Evolutionary conservation across 2,113 vertebrate genomes (phyloP), one percentile per base, ranked within the genome.

Genomic region (Xyrauchen texanus): DNA sequence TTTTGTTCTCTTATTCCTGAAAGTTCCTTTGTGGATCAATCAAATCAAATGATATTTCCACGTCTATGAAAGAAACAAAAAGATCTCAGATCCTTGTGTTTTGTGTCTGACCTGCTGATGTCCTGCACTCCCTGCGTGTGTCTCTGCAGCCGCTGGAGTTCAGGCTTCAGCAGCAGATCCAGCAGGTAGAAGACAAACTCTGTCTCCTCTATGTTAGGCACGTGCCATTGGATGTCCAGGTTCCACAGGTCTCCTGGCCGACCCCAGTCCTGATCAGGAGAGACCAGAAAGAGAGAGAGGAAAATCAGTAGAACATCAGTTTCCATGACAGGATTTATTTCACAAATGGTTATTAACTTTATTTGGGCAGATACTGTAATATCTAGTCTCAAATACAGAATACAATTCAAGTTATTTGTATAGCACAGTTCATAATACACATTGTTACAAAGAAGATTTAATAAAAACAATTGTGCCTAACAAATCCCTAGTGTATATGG

Each of bases 231-330:
- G 83, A 99, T 98, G 47, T 95, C 91, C 75, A 99, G 89, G 84
- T 96, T 95, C 94, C 95, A 95, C 47, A 99, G 85, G 84, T 99
- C 95, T 12, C 97, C 97, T n/a, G 96, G 94, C 42, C 94, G 96
- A 86, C 97, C 97, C 97, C 97, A 99, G 88, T 99, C 96, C 97
- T 99, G 82, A 3, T 86, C 62, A 11, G 76, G 64, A 88, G 0
- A 87, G 21, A 34, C 21, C 21, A 34, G 21, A 34, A 34, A 69
- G 8, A 74, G 12, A 68, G 49, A 55, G 11, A 55, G 52, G 52
- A 69, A 7, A 55, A 55, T 21, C 42, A 16, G 1, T 60, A 13
- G 3, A 60, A 60, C 34, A 53, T 70, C 21, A 55, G 12, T 21
- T 7, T 69, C 11, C 1, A 1, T 34, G 21, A 34, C 21, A 34